Evolutionary conservation across 2,113 vertebrate species (phyloP).

Genomic region (Carollia perspicillata): DNA sequence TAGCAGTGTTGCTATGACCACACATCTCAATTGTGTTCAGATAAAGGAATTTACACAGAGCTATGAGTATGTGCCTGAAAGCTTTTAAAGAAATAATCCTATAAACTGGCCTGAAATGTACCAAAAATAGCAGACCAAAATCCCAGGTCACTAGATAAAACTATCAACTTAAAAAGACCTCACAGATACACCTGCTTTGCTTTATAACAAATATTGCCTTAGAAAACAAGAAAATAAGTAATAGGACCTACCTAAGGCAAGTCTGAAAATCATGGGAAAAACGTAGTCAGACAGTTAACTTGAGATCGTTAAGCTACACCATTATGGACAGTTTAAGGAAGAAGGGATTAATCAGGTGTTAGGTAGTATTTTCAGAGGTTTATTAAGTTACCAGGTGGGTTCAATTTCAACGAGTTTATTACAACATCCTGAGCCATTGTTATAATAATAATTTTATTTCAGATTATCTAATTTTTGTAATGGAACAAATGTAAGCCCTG

Average conservation of each 20-base stretch:
- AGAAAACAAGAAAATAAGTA: constrained; percentile 11
- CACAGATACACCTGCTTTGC: not conserved
- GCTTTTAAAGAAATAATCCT: constrained; percentile 64
- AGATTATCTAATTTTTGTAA: constrained; percentile 8
- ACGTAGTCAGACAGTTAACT: not conserved
- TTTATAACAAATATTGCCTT: constrained; percentile 38
- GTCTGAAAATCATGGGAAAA: not conserved
- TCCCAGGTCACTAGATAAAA: constrained; percentile 34
- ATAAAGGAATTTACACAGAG: constrained; percentile 63
- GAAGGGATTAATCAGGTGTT: not conserved
- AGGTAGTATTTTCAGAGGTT: not conserved
- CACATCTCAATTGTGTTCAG: constrained; percentile 67
- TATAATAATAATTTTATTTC: not conserved
- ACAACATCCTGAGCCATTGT: not conserved
- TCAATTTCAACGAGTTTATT: not conserved
- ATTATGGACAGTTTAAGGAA: not conserved
- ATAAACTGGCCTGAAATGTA: constrained; percentile 49
- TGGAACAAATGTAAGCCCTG: not conserved
- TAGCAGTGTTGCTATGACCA: constrained; percentile 66
- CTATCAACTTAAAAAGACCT: constrained; percentile 35
- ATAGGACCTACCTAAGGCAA: not conserved
- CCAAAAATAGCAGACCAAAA: constrained; percentile 41
- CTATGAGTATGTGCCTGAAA: constrained; percentile 57
- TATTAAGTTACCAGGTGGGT: not conserved
- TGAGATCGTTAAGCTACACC: not conserved